A percentile compares a stretch with the other conserved stretches of the same genome.
Conservation (phyloP, 2,113 vertebrate genomes). For the Atractosteus spatula region DNA sequence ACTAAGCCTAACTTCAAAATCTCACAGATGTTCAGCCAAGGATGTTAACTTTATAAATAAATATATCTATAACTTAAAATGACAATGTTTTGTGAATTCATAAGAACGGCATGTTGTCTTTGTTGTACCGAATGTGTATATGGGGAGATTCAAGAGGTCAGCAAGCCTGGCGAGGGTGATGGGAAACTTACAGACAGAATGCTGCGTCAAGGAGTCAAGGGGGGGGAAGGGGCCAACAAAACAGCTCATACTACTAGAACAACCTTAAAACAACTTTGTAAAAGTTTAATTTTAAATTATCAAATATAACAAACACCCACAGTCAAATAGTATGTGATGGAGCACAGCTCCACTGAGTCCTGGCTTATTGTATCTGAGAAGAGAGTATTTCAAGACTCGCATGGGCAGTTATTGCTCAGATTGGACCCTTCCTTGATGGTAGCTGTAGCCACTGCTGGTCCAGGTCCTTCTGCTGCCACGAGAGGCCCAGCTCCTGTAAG, state of each 20-base stretch:
- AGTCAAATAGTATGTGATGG: slow-evolving; percentile 30
- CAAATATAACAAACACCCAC: slow-evolving; percentile 36
- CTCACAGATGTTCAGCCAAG: slow-evolving; percentile 45
- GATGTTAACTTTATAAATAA: slow-evolving; percentile 44
- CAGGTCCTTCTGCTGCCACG: too few species aligned
- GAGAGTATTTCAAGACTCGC: too few species aligned
- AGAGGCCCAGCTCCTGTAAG: too few species aligned
- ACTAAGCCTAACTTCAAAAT: slow-evolving; percentile 19
- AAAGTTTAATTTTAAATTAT: slow-evolving; percentile 12
- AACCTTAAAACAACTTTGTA: too few species aligned
- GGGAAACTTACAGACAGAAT: too few species aligned
- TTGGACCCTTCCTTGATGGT: background rate
- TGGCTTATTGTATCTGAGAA: background rate
- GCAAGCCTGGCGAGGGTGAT: too few species aligned
- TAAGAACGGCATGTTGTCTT: background rate
- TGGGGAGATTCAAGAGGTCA: too few species aligned
- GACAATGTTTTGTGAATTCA: slow-evolving; percentile 54
- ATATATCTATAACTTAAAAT: slow-evolving; percentile 46
- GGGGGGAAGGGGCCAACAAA: too few species aligned
- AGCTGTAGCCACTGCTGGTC: background rate
- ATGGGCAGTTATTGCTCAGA: background rate
- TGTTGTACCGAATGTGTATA: too few species aligned
- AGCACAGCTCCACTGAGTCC: slow-evolving; percentile 9
- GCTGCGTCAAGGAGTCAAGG: too few species aligned
- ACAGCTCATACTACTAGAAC: too few species aligned